Percentiles rank a stretch among this genome's conserved stretches.
Conservation (phyloP, 2,888 invertebrate genomes). For the Macaria notata region DNA sequence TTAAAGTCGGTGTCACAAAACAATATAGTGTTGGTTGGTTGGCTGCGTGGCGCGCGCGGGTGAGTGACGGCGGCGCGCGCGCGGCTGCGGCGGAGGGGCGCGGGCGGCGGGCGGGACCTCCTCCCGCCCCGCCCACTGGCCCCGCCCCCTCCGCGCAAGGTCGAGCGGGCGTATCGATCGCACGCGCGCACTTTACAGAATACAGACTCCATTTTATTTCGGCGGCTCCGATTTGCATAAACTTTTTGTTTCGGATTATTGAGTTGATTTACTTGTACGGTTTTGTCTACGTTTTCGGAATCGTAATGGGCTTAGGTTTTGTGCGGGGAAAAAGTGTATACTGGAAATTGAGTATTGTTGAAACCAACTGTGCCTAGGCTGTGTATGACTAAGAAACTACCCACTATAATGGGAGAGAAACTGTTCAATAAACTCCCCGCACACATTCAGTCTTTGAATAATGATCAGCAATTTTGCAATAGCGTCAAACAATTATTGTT, state of each 20-base stretch:
- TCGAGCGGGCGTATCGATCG: conserved; percentile 77
- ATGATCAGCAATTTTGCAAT: no score
- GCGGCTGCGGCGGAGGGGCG: conserved; percentile 42
- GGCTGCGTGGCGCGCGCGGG: conserved; percentile 35
- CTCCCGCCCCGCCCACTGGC: conserved; percentile 69
- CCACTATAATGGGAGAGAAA: no score
- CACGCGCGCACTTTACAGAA: no score
- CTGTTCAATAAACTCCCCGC: no score
- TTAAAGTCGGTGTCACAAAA: conserved; percentile 12
- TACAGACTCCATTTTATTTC: conserved; percentile 79
- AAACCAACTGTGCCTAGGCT: no score
- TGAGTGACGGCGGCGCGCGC: conserved; percentile 44
- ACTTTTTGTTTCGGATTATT: conserved; percentile 68
- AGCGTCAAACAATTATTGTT: no score
- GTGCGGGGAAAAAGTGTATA: no score
- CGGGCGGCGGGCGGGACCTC: conserved; percentile 56
- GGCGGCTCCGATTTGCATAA: conserved; percentile 78
- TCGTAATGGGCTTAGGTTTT: not conserved
- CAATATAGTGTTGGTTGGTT: conserved; percentile 32
- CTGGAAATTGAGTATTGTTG: no score
- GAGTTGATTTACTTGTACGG: conserved; percentile 42
- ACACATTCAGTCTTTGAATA: no score
- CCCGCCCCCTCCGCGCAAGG: conserved; percentile 78
- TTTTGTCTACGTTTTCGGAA: conserved; percentile 34
- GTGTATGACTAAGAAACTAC: no score